These are phyloP conservation scores for Nomada fabriciana DNA, from an alignment of 2,888 invertebrate species.

Conservation along the genomic window DNA sequence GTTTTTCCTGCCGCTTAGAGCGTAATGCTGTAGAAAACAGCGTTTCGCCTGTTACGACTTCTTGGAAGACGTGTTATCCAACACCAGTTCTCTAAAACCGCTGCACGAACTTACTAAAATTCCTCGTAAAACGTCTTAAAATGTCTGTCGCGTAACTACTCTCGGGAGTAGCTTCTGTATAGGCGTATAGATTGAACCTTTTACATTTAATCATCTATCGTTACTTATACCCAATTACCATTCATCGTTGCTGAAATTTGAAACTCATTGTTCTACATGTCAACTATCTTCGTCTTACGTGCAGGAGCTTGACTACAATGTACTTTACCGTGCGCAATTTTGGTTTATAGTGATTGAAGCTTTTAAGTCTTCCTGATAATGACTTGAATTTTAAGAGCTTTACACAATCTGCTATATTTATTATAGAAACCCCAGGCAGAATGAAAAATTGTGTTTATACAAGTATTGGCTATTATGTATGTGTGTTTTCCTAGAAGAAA, in stretches of 20 bases:
- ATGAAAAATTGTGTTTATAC: too few species aligned
- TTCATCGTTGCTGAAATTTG: background rate
- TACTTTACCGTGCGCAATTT: background rate
- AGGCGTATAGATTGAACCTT: background rate
- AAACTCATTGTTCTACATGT: background rate
- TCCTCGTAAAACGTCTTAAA: background rate
- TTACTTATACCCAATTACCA: background rate
- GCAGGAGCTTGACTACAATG: background rate
- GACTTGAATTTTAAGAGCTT: too few species aligned
- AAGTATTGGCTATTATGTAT: too few species aligned
- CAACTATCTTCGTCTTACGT: background rate
- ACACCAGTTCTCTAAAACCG: background rate
- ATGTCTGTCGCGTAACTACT: background rate
- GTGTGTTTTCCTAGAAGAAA: too few species aligned
- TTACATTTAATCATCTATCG: background rate
- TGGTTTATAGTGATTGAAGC: background rate
- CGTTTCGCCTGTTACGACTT: background rate
- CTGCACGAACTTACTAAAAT: background rate
- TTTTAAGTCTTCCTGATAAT: background rate
- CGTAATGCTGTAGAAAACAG: conserved; percentile 7
- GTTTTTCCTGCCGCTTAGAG: conserved; percentile 21
- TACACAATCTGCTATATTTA: too few species aligned
- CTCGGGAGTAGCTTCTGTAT: background rate
- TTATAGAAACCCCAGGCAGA: too few species aligned
- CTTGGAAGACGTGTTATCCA: conserved; percentile 2